Evolutionary conservation across 1,140 invertebrate genomes (phyloP).

Genomic region (Hypothenemus hampei): DNA sequence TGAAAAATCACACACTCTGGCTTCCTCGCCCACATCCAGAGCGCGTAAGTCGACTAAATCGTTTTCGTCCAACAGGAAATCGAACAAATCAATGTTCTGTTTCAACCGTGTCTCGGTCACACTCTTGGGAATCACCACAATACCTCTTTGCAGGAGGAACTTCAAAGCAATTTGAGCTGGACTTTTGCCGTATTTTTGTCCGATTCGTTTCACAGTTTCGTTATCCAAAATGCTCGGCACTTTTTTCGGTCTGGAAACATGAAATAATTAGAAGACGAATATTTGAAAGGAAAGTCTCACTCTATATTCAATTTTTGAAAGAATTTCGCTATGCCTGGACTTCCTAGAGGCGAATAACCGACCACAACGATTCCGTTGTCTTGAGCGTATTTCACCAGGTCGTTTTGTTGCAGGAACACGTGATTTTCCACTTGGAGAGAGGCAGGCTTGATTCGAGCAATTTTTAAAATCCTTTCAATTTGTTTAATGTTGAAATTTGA

Average conservation of each 20-base stretch:
- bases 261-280: background rate
- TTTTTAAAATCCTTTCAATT: constrained; percentile 58
- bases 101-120: constrained; percentile 65
- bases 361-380: constrained; percentile 67
- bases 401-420: constrained; percentile 72
- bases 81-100: constrained; percentile 59
- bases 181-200: constrained; percentile 62
- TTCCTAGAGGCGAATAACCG: constrained; percentile 78
- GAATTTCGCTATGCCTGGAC: constrained; percentile 54
- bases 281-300: constrained; percentile 28
- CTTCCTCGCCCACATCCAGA: constrained; percentile 59
- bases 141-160: constrained; percentile 67
- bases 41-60: constrained; percentile 53
- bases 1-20: constrained; percentile 62
- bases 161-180: constrained; percentile 75
- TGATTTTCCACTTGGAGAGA: constrained; percentile 76
- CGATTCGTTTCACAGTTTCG: constrained; percentile 62
- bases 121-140: constrained; percentile 82
- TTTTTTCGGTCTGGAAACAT: background rate
- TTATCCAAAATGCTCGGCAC: constrained; percentile 63
- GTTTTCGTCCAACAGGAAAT: constrained; percentile 53
- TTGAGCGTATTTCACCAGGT: constrained; percentile 67
- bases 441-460: constrained; percentile 60
- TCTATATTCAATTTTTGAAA: constrained; percentile 43
- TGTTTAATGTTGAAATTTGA: constrained; percentile 75